These are phyloP conservation scores for Teleogryllus oceanicus DNA, from an alignment of 2,888 invertebrate genomes.

Conservation along the genomic window DNA sequence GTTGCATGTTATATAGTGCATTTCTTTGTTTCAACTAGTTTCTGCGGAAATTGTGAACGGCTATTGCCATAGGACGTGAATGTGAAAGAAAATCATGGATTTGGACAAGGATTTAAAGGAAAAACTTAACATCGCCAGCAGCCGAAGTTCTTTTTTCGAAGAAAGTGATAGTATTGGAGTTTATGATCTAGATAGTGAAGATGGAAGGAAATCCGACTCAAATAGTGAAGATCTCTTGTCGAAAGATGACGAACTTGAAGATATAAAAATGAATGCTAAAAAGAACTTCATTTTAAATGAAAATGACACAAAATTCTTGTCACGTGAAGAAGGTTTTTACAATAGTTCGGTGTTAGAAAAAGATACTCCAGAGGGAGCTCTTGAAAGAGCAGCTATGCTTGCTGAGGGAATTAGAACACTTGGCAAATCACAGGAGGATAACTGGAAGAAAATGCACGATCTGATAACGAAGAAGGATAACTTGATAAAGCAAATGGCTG, in stretches of 20 bases:
- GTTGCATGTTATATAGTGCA: too few species aligned
- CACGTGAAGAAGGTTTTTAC: not conserved
- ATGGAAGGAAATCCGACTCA: not conserved
- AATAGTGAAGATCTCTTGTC: not conserved
- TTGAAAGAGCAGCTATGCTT: not conserved
- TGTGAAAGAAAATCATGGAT: too few species aligned
- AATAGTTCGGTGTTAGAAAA: not conserved
- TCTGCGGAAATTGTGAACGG: too few species aligned
- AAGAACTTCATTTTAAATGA: not conserved
- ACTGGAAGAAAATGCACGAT: conserved; percentile 1
- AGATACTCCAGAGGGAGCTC: not conserved
- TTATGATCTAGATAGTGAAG: not conserved
- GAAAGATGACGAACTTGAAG: not conserved
- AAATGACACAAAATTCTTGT: not conserved
- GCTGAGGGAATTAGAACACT: not conserved
- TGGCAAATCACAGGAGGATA: not conserved
- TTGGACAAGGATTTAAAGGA: too few species aligned
- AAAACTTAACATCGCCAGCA: too few species aligned
- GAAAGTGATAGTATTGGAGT: too few species aligned
- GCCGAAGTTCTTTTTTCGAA: too few species aligned
- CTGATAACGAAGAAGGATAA: not conserved
- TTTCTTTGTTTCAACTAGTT: too few species aligned
- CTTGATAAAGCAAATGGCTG: not conserved
- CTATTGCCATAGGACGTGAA: too few species aligned
- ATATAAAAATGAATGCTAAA: not conserved